A percentile compares a stretch with the other conserved stretches of the same genome.
phyloP scores from a whole-genome alignment of 2,113 vertebrate species.

The Caloenas nicobarica region DNA sequence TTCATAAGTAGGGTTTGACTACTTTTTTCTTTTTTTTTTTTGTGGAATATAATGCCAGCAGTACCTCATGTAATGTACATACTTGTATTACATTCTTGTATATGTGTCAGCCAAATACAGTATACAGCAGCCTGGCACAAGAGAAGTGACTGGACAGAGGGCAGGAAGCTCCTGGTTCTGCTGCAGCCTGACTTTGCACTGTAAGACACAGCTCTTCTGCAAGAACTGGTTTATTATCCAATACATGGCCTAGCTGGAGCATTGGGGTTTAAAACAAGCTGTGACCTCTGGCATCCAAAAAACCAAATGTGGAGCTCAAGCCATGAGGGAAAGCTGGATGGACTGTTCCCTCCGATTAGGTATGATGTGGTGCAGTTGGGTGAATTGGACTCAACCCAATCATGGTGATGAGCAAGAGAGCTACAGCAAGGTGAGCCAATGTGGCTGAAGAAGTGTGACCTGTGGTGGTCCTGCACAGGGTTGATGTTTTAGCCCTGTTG shows the following conservation, averaged over 20 bases:
- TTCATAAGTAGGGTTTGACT: background rate
- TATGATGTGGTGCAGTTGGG: background rate
- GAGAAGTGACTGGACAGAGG: background rate
- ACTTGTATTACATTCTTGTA: background rate
- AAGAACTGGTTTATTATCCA: background rate
- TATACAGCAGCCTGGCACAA: background rate
- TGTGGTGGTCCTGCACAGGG: background rate
- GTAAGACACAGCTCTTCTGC: background rate
- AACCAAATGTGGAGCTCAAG: background rate
- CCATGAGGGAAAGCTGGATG: background rate
- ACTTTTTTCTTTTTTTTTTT: too few species aligned
- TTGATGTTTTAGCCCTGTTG: background rate
- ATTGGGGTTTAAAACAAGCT: background rate
- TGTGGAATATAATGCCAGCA: background rate
- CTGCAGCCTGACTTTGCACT: background rate
- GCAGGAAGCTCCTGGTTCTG: background rate
- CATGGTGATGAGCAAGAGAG: background rate
- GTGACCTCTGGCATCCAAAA: background rate
- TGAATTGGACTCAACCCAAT: rapidly evolving
- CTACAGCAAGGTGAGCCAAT: rapidly evolving
- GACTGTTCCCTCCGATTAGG: rapidly evolving
- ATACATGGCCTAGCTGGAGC: background rate
- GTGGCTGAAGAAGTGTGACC: background rate
- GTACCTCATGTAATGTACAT: rapidly evolving
- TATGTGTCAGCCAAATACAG: background rate